A percentile compares a stretch with the other conserved stretches of the same genome.
Conservation (phyloP, 2,113 vertebrate genomes). For the Sorex araneus region DNA sequence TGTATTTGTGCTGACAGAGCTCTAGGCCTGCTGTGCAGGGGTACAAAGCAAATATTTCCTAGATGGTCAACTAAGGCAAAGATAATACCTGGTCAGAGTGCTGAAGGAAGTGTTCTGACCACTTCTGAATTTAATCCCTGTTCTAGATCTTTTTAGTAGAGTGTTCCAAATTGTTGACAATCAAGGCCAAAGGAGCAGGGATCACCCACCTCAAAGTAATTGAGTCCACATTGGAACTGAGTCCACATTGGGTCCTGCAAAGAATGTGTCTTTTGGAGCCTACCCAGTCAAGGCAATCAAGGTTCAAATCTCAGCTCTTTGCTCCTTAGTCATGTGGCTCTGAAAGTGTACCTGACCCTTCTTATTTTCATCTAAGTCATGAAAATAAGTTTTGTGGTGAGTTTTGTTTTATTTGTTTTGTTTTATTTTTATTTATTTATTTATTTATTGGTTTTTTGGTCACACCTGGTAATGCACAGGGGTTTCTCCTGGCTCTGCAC, state of each 20-base stretch:
- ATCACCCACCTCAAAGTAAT: neutral
- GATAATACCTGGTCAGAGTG: fast-evolving
- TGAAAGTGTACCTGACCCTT: neutral
- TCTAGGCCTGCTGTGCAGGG: neutral
- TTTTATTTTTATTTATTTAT: too few species aligned
- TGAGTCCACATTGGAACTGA: neutral
- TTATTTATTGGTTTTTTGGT: too few species aligned
- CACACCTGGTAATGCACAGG: too few species aligned
- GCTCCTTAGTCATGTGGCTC: neutral
- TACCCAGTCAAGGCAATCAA: neutral
- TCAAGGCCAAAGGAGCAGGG: neutral
- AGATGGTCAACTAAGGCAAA: neutral
- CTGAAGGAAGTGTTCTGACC: neutral
- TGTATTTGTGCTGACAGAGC: neutral
- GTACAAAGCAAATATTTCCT: neutral
- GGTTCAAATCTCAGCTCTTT: neutral
- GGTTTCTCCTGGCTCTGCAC: too few species aligned
- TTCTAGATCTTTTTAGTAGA: neutral
- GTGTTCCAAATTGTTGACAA: neutral
- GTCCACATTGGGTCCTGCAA: fast-evolving
- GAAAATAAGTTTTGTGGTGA: slow-evolving; percentile 1
- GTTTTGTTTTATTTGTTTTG: too few species aligned
- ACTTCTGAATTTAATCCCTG: neutral
- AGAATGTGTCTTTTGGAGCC: neutral
- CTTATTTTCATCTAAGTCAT: neutral